Conservation (phyloP, 2,797 vertebrate genomes). For the Sitta carolinensis region DNA sequence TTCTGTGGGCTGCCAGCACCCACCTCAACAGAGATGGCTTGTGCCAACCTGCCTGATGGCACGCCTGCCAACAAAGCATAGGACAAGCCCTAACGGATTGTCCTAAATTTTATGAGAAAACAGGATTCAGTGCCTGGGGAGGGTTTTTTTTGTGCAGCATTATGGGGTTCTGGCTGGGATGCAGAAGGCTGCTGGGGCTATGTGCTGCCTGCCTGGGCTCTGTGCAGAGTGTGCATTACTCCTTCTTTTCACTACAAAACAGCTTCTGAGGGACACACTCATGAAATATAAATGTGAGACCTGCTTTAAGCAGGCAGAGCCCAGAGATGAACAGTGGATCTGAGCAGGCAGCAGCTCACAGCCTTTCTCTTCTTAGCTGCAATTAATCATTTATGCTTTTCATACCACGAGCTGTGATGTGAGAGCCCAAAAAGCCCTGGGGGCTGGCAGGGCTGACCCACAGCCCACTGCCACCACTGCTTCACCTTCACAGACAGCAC, state of each 20-base stretch:
- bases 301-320: neutral
- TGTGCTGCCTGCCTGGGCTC: rapidly evolving
- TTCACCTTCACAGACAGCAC: neutral
- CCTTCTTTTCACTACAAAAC: neutral
- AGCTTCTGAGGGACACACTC: neutral
- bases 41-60: neutral
- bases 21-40: neutral
- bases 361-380: neutral
- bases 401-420: neutral
- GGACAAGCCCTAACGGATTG: neutral
- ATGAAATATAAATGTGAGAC: conserved; percentile 47
- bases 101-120: neutral
- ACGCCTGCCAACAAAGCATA: neutral
- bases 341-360: neutral
- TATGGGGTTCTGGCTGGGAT: rapidly evolving
- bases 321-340: rapidly evolving
- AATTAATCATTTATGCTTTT: neutral
- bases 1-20: neutral
- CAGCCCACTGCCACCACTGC: neutral
- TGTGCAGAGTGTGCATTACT: neutral
- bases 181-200: neutral
- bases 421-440: neutral
- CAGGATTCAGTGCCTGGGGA: neutral
- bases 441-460: neutral
- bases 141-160: neutral